phyloP scores from a whole-genome alignment of 2,888 invertebrate species.

The Acanthococcus lagerstroemiae region DNA sequence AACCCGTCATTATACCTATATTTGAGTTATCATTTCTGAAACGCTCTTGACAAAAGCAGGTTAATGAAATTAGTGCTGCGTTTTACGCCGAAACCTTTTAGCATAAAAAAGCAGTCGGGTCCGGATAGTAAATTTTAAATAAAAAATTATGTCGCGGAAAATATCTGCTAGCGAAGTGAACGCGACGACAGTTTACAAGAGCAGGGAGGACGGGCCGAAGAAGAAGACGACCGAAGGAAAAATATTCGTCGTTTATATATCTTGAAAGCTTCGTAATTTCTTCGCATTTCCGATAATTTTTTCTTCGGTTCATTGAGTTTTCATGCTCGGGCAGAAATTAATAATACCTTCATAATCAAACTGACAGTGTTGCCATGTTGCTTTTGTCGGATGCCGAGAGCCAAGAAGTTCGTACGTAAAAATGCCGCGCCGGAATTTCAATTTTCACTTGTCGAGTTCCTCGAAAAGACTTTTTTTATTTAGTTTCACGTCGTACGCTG shows the following conservation, averaged over 20 bases:
- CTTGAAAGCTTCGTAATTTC: conserved; percentile 12
- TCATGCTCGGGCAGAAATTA: conserved; percentile 15
- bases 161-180: background rate
- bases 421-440: too few relatives aligned
- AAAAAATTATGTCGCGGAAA: background rate
- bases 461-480: too few relatives aligned
- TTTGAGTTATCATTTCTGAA: too few relatives aligned
- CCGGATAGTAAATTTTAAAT: background rate
- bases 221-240: background rate
- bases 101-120: too few relatives aligned
- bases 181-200: background rate
- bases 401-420: too few relatives aligned
- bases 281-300: conserved; percentile 11
- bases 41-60: too few relatives aligned
- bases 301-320: conserved; percentile 13
- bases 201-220: background rate
- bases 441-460: too few relatives aligned
- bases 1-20: too few relatives aligned
- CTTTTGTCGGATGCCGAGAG: background rate
- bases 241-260: background rate
- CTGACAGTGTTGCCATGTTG: conserved; percentile 1
- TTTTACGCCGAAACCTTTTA: too few relatives aligned
- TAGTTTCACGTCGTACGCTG: too few relatives aligned
- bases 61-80: too few relatives aligned
- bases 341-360: conserved; percentile 10